Evolutionary conservation across 1,140 invertebrate species (phyloP), one percentile per base, ranked within the genome.

Genomic region (Pararge aegeria): DNA sequence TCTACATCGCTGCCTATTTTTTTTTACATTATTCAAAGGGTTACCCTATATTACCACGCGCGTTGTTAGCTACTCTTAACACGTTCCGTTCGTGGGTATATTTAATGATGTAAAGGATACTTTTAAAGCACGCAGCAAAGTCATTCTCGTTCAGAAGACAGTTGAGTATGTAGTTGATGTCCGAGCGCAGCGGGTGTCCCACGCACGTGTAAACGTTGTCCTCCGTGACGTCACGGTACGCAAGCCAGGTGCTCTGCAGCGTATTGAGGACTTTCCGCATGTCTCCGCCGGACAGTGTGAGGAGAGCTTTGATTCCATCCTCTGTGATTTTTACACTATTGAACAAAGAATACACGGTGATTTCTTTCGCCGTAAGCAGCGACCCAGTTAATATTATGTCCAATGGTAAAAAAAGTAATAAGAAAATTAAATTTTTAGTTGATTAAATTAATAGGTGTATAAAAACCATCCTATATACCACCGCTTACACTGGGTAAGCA

Each of bases 221-320:
- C 90, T 98, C 97, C 66, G 94, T 96, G 0, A 99, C 96, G 62
- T 92, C 88, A 70, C 95, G 94, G 86, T 95, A 98, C 5, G 98
- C 97, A 88, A 95, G 91, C 90, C 94, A 94, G 60, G 98, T 96
- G 89, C 97, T 98, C 91, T 99, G 96, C 20, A 99, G 90, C 51
- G 99, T 96, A 90, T 99, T 99, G 2, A 99, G 80, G 9, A 98
- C 96, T 90, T 96, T 97, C 73, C 99, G 93, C 99, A 99, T 99
- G 90, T 99, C 98, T n/a, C 99, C 99, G 61, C 94, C 94, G 1
- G 97, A 96, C 1, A 99, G 90, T 6, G 95, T 95, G 38, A 99
- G 91, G 1, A 99, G 80, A 0, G 99, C 98, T 68, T 97, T 93
- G 80, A 96, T 95, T 1, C 98, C 99, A 92, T 97, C 96, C 56